Evolutionary conservation across 1,140 invertebrate genomes (phyloP), one percentile per base, ranked within the genome.

Genomic region (Pseudomyrmex concolor): DNA sequence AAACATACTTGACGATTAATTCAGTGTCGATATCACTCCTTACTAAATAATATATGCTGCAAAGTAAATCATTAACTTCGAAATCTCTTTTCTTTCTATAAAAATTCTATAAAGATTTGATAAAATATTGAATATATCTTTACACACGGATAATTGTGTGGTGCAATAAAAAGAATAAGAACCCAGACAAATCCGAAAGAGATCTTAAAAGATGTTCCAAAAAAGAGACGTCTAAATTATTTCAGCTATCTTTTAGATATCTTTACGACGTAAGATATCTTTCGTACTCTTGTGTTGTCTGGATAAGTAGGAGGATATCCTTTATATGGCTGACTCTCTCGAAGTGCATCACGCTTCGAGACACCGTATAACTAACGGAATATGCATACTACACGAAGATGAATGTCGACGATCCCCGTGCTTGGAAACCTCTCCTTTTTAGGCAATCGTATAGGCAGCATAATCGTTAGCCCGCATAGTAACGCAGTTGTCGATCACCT

Each of bases 351-450:
- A 87, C 86, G 86, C 84, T 82, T 13, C 71, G 43, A 87, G 63
- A 34, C 86, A 89, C 86, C 84, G 87, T 88, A 89, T 89, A 71
- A 54, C 86, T 88, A 89, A 89, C 87, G 87, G 86, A 88, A 89
- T 88, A 89, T 88, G 78, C 86, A 89, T 67, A 70, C 73, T 88
- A 80, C 72, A 74, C 55, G 57, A 71, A 82, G 87, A 88, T 86
- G 78, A 89, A 88, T 73, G 64, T 55, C 67, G 54, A 73, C 74
- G 68, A 45, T 85, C 83, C 34, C 34, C 71, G 83, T 63, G 60
- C 86, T 70, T 77, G 72, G 72, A 73, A 88, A 83, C 86, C 76
- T 85, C 51, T 88, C 87, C 87, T 88, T 88, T 88, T 88, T 88
- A 67, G 73, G 74, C 73, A 51, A 78, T 68, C 73, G 12, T 80